Evolutionary conservation across 2,113 vertebrate genomes (phyloP).

Genomic region (Lichenostomus cassidix): DNA sequence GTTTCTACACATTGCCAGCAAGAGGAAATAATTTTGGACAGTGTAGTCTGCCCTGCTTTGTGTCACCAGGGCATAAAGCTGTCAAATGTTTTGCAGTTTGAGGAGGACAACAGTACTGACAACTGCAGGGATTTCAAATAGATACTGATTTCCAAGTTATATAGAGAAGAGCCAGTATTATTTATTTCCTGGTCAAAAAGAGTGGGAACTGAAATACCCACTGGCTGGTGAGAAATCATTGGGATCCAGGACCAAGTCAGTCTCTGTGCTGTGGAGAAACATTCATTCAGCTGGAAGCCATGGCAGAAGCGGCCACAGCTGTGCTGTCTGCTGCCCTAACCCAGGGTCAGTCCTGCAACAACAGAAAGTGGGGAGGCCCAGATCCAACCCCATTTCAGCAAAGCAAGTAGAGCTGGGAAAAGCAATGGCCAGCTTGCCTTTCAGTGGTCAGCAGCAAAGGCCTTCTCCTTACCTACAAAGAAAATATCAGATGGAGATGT

Average conservation of each 20-base stretch:
- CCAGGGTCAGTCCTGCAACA: background rate
- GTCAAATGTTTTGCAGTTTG: constrained; percentile 1
- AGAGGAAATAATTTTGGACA: background rate
- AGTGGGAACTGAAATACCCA: background rate
- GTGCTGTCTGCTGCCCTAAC: background rate
- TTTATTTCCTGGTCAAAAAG: background rate
- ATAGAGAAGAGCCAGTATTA: background rate
- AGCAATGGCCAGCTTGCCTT: background rate
- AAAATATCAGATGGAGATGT: background rate
- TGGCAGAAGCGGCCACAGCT: rapidly evolving
- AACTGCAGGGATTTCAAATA: background rate
- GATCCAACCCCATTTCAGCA: background rate
- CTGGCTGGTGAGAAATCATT: background rate
- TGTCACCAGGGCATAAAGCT: background rate
- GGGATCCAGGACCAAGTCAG: background rate
- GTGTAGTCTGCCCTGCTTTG: background rate
- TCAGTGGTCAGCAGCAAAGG: background rate
- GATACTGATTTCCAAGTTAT: background rate
- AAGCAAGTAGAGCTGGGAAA: background rate
- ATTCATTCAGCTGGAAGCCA: background rate
- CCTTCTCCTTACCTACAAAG: background rate
- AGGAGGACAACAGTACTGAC: background rate
- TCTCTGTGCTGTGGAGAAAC: background rate
- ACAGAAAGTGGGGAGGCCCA: background rate
- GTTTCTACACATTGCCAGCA: background rate